phyloP scores from a whole-genome alignment of 2,888 invertebrate genomes.

The Iphiclides podalirius region DNA sequence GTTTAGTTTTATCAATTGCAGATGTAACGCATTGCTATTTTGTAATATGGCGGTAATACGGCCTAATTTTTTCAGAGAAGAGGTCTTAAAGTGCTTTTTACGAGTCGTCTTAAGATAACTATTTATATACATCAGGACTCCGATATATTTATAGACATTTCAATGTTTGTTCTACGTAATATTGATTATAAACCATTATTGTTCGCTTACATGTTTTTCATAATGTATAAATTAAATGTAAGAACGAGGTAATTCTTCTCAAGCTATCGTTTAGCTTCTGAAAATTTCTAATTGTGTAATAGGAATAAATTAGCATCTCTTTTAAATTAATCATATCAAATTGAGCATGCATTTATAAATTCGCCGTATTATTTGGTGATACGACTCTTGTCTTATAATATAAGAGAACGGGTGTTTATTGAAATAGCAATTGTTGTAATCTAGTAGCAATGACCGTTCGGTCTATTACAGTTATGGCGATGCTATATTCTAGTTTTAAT shows the following conservation, averaged over 20 bases:
- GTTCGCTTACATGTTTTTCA: background rate
- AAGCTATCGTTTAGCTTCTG: background rate
- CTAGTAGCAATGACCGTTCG: background rate
- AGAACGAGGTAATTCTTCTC: background rate
- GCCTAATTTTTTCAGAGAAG: constrained; percentile 12
- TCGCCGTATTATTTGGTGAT: background rate
- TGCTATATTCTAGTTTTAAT: constrained; percentile 6
- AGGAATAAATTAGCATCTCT: background rate
- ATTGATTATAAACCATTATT: background rate
- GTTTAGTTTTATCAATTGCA: too few relatives aligned
- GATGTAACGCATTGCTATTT: too few relatives aligned
- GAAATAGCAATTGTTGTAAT: background rate
- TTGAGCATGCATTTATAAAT: background rate
- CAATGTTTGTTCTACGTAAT: background rate
- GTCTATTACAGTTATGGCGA: constrained; percentile 5
- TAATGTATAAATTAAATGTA: background rate
- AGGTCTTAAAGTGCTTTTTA: constrained; percentile 15
- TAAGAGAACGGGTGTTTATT: background rate
- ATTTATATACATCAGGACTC: constrained; percentile 1
- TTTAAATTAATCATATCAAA: background rate
- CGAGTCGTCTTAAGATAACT: constrained; percentile 5
- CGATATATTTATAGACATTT: constrained; percentile 14
- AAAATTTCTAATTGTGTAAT: background rate
- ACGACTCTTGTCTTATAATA: background rate
- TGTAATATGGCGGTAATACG: background rate